Evolutionary conservation across 2,797 vertebrate genomes (phyloP), one percentile per base, ranked within the genome.

Genomic region (Enteromius anoplus): DNA sequence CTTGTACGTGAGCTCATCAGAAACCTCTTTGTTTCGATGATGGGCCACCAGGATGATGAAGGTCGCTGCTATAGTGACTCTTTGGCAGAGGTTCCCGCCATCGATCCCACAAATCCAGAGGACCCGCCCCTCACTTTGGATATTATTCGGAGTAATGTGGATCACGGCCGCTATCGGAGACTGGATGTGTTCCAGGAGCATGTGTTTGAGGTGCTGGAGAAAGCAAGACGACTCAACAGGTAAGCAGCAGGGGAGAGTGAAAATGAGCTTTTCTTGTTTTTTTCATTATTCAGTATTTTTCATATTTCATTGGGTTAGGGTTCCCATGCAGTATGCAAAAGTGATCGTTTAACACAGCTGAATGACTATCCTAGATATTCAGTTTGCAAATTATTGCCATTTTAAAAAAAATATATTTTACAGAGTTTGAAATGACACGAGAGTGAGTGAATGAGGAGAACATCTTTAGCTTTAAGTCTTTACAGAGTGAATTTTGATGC

Each of bases 11-110:
- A 99, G 90, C 96, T 99, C 85, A 96, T 99, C 88, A 95, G 97
- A 87, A 99, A 97, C 91, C 96, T 99, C 83, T 99, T 97, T 89
- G 97, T 99, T 83, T 99, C 98, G 0, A 96, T 99, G 88, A 95
- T 99, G 96, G 96, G 96, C 87, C 98, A 99, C 91, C 98, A 99
- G 89, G 98, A 99, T 80, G 98, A 99, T 79, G 98, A 99, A 87
- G 97, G 98, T 17, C 95, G 98, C 23, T 99, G 97, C 91, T 99
- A 98, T 90, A 99, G 98, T 0, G 98, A 99, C 91, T 99, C 98
- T 0, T 94, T 99, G 90, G 98, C 98, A 21, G 98, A 99, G 92
- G 97, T 99, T 90, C 96, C 97, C 17, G 96, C 95, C 14, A 91
- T 96, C 75, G 98, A 99, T 91, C 97, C 97, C 10, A 93, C 75